Base-by-base conservation (phyloP, 2,113 vertebrate genomes). In the Serinus canaria region DNA sequence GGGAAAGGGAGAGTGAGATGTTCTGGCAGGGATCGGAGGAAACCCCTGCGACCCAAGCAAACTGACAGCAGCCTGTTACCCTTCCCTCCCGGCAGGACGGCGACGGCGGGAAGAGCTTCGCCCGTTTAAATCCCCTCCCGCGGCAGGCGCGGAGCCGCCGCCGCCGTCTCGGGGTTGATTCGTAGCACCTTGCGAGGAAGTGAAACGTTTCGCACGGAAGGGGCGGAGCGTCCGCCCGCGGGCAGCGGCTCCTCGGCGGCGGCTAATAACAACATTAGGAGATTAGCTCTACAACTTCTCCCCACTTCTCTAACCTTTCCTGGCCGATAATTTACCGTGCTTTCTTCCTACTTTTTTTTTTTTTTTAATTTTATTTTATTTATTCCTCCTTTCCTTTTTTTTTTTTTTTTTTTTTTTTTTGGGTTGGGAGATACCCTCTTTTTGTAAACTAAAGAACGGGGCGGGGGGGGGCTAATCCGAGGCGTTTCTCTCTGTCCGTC, bases 151-250 rank as follows among this genome's bases (percentile, higher is more conserved):
- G 31, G n/a, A 44, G 60, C 73, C n/a, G 24, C 78, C 78, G 28
- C 75, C 67, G 37, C 79, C 97, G 97, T 98, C 98, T 98, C 98
- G 97, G 98, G 98, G 98, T 98, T 99, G 99, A 99, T 99, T 99
- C 98, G 99, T 99, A 99, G 98, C 99, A 99, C 99, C 99, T 99
- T 98, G 99, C 98, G 98, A 99, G 99, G 98, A 98, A 98, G 98
- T 99, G 98, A 98, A 98, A 83, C 96, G 98, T 97, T 98, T 98
- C 98, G 98, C 98, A 99, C 99, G 99, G 99, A 99, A 99, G 99
- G 98, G 99, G 99, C 98, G 99, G 99, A 97, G 98, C 99, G 98
- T 97, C 64, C 62, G 83, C 93, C 88, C 66, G 97, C 94, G 59
- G 95, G 94, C 95, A 68, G 95, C 93, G 77, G 96, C 93, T 91